Evolutionary conservation across 2,797 vertebrate species (phyloP), one percentile per base, ranked within the genome.

Genomic region (Florisuga fusca): DNA sequence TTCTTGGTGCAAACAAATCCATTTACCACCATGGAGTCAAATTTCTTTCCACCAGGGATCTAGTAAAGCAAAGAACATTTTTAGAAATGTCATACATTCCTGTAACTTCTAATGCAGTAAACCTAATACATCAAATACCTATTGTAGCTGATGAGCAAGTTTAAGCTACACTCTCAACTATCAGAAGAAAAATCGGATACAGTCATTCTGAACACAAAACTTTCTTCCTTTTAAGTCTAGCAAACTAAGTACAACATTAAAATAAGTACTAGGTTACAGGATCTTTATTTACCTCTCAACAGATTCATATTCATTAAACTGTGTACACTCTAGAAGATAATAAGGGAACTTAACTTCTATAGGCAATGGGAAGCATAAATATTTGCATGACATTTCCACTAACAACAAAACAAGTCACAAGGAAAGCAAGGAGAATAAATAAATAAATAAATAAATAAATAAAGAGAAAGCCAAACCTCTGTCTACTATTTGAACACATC

Each of bases 1-100:
- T 99, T 99, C 97, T 99, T 99, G 83, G 99, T 99, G 97, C 99
- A 99, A 33, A 99, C 98, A 90, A 99, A 99, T 81, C 99, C 99
- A 92, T 99, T 99, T 31, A 99, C 99, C 93, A 99, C 98, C 50
- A 98, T 90, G 3, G 99, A 99, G 97, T 99, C 99, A 97, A 99
- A 99, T 95, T 99, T 99, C 97, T 99, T 99, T 89, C 99, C 99
- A 94, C 99, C 99, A 50, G 99, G 98, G 93, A 99, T 99, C 99
- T 99, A 95, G 94, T 27, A 94, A 93, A 88, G 69, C 19, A 90
- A 77, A 46, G 84, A 95, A 94, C 54, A 68, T 61, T 96, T 86
- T 89, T 25, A 94, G 72, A 93, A 94, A 26, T 69, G 9, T 73
- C 50, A 92, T 8, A 64, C 14, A 36, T 10, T 93, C 46, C 15